These are phyloP conservation scores for Dipus sagitta DNA, from an alignment of 2,797 vertebrate species.

Conservation along the genomic window DNA sequence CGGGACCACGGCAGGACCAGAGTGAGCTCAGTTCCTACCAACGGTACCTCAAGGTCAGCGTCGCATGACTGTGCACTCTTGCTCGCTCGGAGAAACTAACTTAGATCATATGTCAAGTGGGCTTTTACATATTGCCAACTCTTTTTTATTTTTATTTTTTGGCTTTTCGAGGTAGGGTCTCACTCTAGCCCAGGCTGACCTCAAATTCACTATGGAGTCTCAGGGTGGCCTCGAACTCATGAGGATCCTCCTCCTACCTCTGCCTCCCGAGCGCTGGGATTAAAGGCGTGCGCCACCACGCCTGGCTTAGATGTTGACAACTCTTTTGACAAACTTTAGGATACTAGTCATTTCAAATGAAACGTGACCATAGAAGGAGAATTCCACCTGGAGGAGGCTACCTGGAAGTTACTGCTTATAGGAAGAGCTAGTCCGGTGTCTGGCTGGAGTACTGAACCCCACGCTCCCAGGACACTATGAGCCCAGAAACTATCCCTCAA, in stretches of 20 bases:
- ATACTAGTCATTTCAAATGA: slow-evolving; percentile 5
- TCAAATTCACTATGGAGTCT: no score
- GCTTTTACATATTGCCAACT: slow-evolving; percentile 11
- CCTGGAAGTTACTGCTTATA: neutral
- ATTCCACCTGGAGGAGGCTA: neutral
- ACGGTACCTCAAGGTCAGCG: neutral
- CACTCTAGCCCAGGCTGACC: no score
- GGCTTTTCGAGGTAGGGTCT: no score
- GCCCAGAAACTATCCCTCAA: neutral
- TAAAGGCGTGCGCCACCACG: no score
- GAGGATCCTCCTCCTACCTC: no score
- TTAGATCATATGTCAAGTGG: neutral
- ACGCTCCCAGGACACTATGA: neutral
- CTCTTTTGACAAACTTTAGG: slow-evolving; percentile 35
- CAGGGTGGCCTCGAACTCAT: no score
- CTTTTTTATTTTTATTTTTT: neutral
- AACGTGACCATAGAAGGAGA: neutral
- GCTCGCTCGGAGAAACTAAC: neutral
- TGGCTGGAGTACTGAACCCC: neutral
- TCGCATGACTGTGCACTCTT: neutral
- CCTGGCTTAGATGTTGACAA: neutral
- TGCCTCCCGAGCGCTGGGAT: no score
- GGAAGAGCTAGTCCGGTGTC: neutral
- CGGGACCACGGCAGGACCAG: neutral
- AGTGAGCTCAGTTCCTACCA: neutral